Evolutionary conservation across 2,888 invertebrate species (phyloP).

Genomic region (Cephus nigrinus): DNA sequence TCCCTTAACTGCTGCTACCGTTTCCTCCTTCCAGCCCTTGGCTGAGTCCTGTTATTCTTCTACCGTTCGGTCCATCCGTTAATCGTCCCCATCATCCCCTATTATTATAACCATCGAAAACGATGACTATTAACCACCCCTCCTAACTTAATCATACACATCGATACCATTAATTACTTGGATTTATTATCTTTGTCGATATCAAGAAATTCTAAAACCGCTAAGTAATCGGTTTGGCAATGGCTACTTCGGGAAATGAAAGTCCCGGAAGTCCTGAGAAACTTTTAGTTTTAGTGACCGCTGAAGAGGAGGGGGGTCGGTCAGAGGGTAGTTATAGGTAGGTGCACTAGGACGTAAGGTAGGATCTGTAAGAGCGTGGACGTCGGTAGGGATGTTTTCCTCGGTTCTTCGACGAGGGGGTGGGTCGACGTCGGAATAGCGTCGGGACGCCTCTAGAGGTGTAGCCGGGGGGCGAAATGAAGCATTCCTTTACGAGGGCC

Average conservation of each 20-base stretch:
- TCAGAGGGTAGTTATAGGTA: background rate
- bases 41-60: background rate
- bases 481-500: conserved; percentile 67
- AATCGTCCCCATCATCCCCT: background rate
- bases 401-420: background rate
- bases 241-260: background rate
- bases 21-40: background rate
- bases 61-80: background rate
- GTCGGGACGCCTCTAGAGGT: conserved; percentile 2
- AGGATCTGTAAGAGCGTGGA: background rate
- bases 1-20: conserved; percentile 16
- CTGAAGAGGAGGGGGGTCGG: background rate
- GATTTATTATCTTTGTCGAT: background rate
- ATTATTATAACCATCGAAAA: background rate
- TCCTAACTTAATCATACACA: background rate
- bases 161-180: background rate
- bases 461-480: conserved; percentile 56
- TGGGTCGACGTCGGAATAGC: background rate
- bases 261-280: background rate
- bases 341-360: background rate
- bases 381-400: background rate
- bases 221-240: background rate
- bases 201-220: background rate
- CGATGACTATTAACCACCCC: background rate
- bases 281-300: background rate